These are phyloP conservation scores for Drosophila ambigua DNA, from an alignment of 1,140 invertebrate genomes.

Conservation along the genomic window DNA sequence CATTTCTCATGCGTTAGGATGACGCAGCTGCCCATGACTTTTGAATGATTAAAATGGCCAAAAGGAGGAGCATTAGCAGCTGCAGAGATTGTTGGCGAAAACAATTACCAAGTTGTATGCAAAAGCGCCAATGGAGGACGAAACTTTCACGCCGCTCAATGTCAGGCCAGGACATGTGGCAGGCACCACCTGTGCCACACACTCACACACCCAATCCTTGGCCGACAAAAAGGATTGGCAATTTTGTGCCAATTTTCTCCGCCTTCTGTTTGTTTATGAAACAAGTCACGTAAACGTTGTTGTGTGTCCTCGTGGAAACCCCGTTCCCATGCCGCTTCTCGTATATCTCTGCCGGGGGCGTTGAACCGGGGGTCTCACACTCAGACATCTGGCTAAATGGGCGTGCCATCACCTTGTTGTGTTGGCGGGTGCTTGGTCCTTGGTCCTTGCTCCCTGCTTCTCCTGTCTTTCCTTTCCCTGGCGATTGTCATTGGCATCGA, in stretches of 20 bases:
- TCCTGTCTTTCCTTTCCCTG: slow-evolving; percentile 11
- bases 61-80: slow-evolving; percentile 37
- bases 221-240: slow-evolving; percentile 48
- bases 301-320: slow-evolving; percentile 17
- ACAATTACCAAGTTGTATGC: slow-evolving; percentile 80
- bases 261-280: slow-evolving; percentile 81
- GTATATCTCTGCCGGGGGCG: slow-evolving; percentile 53
- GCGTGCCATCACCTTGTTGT: slow-evolving; percentile 67
- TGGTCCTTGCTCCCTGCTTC: not conserved
- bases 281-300: slow-evolving; percentile 76
- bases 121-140: slow-evolving; percentile 67
- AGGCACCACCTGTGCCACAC: slow-evolving; percentile 24
- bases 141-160: slow-evolving; percentile 59
- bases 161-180: slow-evolving; percentile 47
- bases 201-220: not conserved
- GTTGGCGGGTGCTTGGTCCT: slow-evolving; percentile 13
- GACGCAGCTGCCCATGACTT: slow-evolving; percentile 64
- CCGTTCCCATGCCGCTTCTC: slow-evolving; percentile 35
- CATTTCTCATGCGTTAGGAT: slow-evolving; percentile 7
- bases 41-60: slow-evolving; percentile 69
- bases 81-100: slow-evolving; percentile 66
- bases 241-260: slow-evolving; percentile 71
- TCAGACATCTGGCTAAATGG: slow-evolving; percentile 57
- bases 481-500: slow-evolving; percentile 77
- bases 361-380: slow-evolving; percentile 48